Evolutionary conservation across 1,140 invertebrate species (phyloP).

Genomic region (Heliconius hermathena): DNA sequence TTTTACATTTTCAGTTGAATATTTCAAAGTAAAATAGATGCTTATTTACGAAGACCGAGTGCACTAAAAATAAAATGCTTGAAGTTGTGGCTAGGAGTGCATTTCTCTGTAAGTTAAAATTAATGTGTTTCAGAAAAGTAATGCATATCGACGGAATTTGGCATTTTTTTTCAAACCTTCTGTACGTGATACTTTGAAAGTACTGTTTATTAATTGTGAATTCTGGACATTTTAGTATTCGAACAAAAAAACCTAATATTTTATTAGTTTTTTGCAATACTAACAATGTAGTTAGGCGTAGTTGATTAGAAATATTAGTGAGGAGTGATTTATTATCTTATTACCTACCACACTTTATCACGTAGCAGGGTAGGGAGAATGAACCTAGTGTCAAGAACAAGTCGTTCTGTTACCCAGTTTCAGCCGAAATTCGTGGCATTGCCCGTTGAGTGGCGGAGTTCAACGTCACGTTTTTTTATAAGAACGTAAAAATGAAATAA

Average conservation of each 20-base stretch:
- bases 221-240: no score
- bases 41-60: constrained; percentile 23
- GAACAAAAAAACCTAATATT: background rate
- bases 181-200: background rate
- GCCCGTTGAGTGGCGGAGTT: no score
- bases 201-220: background rate
- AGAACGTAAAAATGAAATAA: no score
- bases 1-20: constrained; percentile 17
- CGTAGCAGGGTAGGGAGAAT: no score
- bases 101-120: constrained; percentile 15
- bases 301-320: no score
- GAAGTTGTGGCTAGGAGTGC: constrained; percentile 16
- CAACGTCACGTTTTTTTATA: no score
- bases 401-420: no score
- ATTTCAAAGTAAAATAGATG: constrained; percentile 21
- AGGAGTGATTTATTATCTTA: no score
- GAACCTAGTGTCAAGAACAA: no score
- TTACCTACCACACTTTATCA: no score
- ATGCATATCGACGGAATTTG: background rate
- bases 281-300: no score
- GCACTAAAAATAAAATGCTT: constrained; percentile 28
- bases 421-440: no score
- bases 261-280: background rate
- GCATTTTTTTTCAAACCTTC: background rate
- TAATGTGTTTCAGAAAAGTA: constrained; percentile 26